Evolutionary conservation across 1,140 invertebrate species (phyloP).

Genomic region (Calliphora vicina): DNA sequence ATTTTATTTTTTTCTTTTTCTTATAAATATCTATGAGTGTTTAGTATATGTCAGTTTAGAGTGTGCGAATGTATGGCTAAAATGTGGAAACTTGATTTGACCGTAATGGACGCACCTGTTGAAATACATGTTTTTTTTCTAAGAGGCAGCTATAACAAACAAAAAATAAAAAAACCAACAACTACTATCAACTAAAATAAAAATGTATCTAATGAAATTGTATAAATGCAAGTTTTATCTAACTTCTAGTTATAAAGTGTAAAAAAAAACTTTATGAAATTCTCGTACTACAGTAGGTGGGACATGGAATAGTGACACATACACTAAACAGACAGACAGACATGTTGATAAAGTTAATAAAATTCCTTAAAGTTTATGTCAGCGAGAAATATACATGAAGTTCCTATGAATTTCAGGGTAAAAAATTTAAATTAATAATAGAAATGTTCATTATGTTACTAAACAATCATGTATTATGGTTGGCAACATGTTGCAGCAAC

Average conservation of each 20-base stretch:
- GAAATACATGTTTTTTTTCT: conserved; percentile 27
- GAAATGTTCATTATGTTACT: too few species aligned
- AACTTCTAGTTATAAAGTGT: background rate
- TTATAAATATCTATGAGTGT: background rate
- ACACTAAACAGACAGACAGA: background rate
- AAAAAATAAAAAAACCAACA: too few species aligned
- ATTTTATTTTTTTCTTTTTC: background rate
- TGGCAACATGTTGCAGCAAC: too few species aligned
- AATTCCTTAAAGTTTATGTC: background rate
- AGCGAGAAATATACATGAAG: too few species aligned
- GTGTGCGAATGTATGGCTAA: background rate
- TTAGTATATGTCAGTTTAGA: background rate
- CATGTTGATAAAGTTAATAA: background rate
- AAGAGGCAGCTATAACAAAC: too few species aligned
- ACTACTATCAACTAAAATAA: background rate
- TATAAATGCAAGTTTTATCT: background rate
- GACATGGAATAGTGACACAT: background rate
- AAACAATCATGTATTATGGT: too few species aligned
- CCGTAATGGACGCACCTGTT: conserved; percentile 34
- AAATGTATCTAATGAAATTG: background rate
- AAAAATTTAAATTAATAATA: too few species aligned
- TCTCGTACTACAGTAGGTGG: background rate
- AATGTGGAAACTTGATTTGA: conserved; percentile 30
- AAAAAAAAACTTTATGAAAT: background rate
- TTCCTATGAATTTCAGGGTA: too few species aligned